Evolutionary conservation across 2,888 invertebrate species (phyloP).

Genomic region (Leptogaster cylindrica): DNA sequence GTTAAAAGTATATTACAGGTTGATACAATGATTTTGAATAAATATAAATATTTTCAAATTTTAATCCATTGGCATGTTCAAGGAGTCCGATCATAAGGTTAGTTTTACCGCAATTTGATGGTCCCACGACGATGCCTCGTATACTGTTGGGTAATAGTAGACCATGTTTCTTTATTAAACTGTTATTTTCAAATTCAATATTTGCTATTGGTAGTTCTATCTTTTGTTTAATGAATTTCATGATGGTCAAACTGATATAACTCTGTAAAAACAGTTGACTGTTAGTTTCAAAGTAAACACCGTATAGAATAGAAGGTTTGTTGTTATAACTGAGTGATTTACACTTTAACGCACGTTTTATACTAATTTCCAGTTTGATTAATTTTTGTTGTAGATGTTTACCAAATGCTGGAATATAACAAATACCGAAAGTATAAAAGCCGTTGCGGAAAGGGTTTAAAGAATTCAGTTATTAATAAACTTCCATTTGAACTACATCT

Average conservation of each 20-base stretch:
- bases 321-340: no score
- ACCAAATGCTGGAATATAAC: not conserved
- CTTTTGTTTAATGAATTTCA: slow-evolving; percentile 41
- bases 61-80: slow-evolving; percentile 52
- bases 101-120: slow-evolving; percentile 57
- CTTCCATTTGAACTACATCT: no score
- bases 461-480: slow-evolving; percentile 44
- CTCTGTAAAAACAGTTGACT: not conserved
- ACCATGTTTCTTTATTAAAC: slow-evolving; percentile 50
- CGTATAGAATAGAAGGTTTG: not conserved
- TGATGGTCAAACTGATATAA: slow-evolving; percentile 43
- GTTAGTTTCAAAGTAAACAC: not conserved
- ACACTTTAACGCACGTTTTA: no score
- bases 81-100: slow-evolving; percentile 53
- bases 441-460: not conserved
- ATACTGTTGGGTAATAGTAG: slow-evolving; percentile 51
- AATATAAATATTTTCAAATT: slow-evolving; percentile 50
- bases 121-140: slow-evolving; percentile 52
- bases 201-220: not conserved
- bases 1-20: no score
- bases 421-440: not conserved
- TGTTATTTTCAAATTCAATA: slow-evolving; percentile 21
- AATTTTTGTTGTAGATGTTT: no score
- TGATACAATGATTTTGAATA: slow-evolving; percentile 53
- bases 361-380: no score